phyloP scores from a whole-genome alignment of 2,797 vertebrate genomes.

The Dendrocincla fuliginosa region DNA sequence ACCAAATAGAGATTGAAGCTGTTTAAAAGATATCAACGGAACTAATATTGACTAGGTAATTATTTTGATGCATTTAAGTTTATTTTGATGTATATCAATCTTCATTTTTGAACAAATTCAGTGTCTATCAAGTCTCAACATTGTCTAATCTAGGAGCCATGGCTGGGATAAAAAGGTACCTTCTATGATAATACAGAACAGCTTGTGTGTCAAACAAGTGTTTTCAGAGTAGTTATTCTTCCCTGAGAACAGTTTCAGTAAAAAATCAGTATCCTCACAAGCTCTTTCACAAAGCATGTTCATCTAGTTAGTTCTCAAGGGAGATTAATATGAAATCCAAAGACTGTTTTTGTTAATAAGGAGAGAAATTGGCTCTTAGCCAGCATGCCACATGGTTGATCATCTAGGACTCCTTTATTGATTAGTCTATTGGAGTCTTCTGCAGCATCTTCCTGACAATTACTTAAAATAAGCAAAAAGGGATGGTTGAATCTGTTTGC shows the following conservation, averaged over 20 bases:
- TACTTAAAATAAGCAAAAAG: background rate
- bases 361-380: background rate
- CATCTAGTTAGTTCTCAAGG: background rate
- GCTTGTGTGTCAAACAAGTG: background rate
- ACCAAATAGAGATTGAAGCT: constrained; percentile 63
- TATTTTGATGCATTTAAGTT: constrained; percentile 70
- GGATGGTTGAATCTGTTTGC: background rate
- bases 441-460: background rate
- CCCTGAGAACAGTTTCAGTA: background rate
- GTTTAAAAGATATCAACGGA: constrained; percentile 68
- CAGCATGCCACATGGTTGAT: background rate
- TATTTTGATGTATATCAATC: constrained; percentile 55
- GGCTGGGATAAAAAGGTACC: background rate
- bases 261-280: background rate
- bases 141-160: background rate
- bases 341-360: background rate
- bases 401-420: background rate
- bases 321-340: background rate
- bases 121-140: background rate
- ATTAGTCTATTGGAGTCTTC: background rate
- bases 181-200: background rate
- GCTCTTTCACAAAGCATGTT: background rate
- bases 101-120: constrained; percentile 15
- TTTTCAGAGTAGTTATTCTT: background rate
- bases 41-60: constrained; percentile 74